phyloP scores from a whole-genome alignment of 1,140 invertebrate species.

The Zophobas atratus region DNA sequence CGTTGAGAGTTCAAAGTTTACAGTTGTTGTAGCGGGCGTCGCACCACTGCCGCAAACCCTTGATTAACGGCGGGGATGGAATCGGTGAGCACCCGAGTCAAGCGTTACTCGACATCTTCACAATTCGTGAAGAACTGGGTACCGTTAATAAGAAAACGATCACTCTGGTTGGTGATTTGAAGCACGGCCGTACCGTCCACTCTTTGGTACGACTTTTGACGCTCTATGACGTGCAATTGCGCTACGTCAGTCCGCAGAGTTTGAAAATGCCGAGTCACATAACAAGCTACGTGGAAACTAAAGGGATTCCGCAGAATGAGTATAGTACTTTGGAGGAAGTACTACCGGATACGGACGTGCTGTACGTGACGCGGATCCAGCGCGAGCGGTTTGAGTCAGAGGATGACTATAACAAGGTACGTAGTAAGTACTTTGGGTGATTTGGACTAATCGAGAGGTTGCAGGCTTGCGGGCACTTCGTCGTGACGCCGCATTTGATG shows the following conservation, averaged over 20 bases:
- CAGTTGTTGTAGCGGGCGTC: slow-evolving; percentile 79
- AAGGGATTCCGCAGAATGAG: slow-evolving; percentile 86
- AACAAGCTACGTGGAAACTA: slow-evolving; percentile 82
- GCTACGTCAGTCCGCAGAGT: slow-evolving; percentile 90
- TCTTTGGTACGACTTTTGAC: slow-evolving; percentile 94
- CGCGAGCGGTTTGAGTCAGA: slow-evolving; percentile 89
- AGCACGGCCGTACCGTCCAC: slow-evolving; percentile 98
- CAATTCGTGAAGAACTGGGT: slow-evolving; percentile 98
- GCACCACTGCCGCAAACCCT: slow-evolving; percentile 85
- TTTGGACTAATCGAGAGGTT: slow-evolving; percentile 48
- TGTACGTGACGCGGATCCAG: slow-evolving; percentile 99
- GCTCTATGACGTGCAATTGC: slow-evolving; percentile 89
- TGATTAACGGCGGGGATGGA: slow-evolving; percentile 99
- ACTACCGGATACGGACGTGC: slow-evolving; percentile 93
- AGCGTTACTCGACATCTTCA: slow-evolving; percentile 97
- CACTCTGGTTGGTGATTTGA: slow-evolving; percentile 96
- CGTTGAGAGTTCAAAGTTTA: no score
- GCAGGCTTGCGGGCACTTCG: slow-evolving; percentile 87
- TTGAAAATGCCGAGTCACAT: slow-evolving; percentile 95
- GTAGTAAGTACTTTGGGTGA: slow-evolving; percentile 43
- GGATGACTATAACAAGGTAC: slow-evolving; percentile 91
- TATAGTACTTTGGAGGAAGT: slow-evolving; percentile 85
- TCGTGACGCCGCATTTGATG: slow-evolving; percentile 96
- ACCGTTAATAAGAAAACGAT: slow-evolving; percentile 97
- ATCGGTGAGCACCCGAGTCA: slow-evolving; percentile 99